phyloP scores from a whole-genome alignment of 2,113 vertebrate species.

The Aspiorhynchus laticeps region DNA sequence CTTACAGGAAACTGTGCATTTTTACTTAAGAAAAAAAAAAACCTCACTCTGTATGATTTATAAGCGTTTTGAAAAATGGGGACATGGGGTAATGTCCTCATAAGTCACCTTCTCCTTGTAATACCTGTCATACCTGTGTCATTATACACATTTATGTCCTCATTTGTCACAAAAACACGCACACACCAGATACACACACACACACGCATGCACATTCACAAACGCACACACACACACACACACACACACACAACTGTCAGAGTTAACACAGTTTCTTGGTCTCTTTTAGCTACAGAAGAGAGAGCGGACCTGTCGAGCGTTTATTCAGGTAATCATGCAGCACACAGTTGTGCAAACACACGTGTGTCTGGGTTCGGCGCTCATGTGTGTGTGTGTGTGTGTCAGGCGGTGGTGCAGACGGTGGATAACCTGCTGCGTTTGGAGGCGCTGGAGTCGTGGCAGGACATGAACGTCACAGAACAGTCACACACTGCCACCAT shows the following conservation, averaged over 20 bases:
- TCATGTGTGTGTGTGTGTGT: constrained; percentile 26
- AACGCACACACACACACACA: background rate
- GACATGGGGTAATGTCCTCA: too few relatives aligned
- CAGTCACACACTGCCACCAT: constrained; percentile 90
- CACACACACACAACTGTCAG: background rate
- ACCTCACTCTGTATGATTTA: too few relatives aligned
- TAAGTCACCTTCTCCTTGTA: too few relatives aligned
- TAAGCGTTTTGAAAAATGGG: too few relatives aligned
- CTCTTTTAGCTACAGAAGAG: constrained; percentile 87
- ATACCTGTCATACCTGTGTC: too few relatives aligned
- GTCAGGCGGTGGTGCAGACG: constrained; percentile 87
- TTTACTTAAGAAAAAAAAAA: too few relatives aligned
- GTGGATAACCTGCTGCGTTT: constrained; percentile 88
- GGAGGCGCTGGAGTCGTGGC: constrained; percentile 88
- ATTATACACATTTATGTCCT: too few relatives aligned
- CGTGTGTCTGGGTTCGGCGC: background rate
- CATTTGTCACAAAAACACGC: background rate
- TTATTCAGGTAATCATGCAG: constrained; percentile 83
- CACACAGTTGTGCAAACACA: background rate
- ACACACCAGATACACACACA: background rate
- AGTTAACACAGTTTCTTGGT: constrained; percentile 30
- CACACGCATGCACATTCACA: background rate
- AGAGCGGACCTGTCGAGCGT: constrained; percentile 88
- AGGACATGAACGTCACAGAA: constrained; percentile 87
- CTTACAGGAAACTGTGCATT: too few relatives aligned